Evolutionary conservation across 2,797 vertebrate species (phyloP).

Genomic region (Spondyliosoma cantharus): DNA sequence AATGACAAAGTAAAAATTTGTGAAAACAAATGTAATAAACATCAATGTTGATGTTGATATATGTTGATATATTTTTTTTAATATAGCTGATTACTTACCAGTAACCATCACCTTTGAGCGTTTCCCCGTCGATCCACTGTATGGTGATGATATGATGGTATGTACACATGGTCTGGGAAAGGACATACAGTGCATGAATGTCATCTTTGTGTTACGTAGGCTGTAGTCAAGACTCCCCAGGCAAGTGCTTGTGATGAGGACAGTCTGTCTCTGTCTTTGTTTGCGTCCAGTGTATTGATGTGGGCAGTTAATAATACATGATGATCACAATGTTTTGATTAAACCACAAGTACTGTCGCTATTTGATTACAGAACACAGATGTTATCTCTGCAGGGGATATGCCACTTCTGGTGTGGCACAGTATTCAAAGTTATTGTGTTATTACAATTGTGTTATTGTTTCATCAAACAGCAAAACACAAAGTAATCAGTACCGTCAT

Average conservation of each 20-base stretch:
- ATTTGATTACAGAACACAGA: slow-evolving; percentile 42
- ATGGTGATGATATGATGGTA: not conserved
- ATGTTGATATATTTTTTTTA: too few species aligned
- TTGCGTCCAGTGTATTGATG: slow-evolving; percentile 44
- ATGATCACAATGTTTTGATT: slow-evolving; percentile 44
- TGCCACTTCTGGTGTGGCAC: slow-evolving; percentile 27
- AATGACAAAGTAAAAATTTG: not conserved
- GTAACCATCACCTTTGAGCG: not conserved
- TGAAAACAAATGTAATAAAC: not conserved
- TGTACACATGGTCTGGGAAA: too few species aligned
- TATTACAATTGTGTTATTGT: slow-evolving; percentile 51
- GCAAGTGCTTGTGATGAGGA: slow-evolving; percentile 30
- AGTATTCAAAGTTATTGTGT: slow-evolving; percentile 33
- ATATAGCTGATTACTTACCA: not conserved
- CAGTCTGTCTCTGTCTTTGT: slow-evolving; percentile 24
- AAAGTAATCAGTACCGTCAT: slow-evolving; percentile 9
- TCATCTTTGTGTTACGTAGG: not conserved
- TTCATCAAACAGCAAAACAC: slow-evolving; percentile 28
- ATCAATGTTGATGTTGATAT: too few species aligned
- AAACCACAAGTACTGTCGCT: slow-evolving; percentile 36
- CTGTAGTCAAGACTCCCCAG: slow-evolving; percentile 2
- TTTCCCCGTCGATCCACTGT: not conserved
- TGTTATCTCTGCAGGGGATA: slow-evolving; percentile 33
- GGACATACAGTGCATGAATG: not conserved
- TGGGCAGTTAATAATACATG: slow-evolving; percentile 39